These are phyloP conservation scores for Fratercula arctica DNA, from an alignment of 2,797 vertebrate species.

Conservation along the genomic window DNA sequence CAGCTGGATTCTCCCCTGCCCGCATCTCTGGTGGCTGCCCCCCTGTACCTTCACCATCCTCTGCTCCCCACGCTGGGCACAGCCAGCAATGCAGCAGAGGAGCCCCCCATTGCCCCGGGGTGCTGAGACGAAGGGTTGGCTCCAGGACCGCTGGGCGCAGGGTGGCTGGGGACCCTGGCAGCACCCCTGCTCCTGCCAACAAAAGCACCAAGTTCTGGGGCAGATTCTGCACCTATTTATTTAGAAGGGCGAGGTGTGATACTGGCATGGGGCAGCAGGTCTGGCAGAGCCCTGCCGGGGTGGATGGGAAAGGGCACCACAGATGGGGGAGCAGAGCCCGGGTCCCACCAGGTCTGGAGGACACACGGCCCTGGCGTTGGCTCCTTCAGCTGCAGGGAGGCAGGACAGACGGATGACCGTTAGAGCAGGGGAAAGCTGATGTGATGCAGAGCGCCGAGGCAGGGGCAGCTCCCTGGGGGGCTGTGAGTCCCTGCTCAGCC, in stretches of 20 bases:
- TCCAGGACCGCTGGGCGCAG: neutral
- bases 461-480: fast-evolving
- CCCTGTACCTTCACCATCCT: neutral
- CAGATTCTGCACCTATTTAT: slow-evolving; percentile 36
- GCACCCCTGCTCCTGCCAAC: fast-evolving
- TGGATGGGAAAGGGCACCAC: neutral
- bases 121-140: neutral
- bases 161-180: neutral
- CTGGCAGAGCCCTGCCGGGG: neutral
- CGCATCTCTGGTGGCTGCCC: fast-evolving
- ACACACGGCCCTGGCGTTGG: fast-evolving
- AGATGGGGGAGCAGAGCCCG: neutral
- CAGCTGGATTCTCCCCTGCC: neutral
- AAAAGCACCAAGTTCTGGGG: neutral
- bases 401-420: neutral
- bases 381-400: neutral
- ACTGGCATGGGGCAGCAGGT: neutral
- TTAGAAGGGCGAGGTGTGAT: neutral
- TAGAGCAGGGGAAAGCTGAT: neutral
- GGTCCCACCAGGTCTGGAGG: neutral
- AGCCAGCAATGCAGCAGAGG: neutral
- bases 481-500: neutral
- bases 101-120: fast-evolving
- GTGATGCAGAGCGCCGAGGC: fast-evolving
- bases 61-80: neutral